phyloP scores from a whole-genome alignment of 2,113 vertebrate species.

The Poecilia latipinna region DNA sequence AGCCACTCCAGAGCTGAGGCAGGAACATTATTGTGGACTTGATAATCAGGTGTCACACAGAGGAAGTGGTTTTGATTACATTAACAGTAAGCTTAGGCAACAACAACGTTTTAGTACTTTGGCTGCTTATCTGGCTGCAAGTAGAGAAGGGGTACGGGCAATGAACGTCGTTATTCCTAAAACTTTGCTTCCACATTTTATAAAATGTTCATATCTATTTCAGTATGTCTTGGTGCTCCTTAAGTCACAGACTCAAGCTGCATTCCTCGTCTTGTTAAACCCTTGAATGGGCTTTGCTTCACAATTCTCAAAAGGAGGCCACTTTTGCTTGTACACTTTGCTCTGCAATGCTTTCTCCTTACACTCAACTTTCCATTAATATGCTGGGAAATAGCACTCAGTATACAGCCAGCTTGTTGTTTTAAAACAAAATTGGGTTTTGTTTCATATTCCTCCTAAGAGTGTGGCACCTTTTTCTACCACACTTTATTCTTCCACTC shows the following conservation, averaged over 20 bases:
- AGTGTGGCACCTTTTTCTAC: neutral
- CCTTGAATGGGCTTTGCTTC: too few relatives aligned
- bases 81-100: slow-evolving; percentile 48
- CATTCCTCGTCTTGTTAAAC: too few relatives aligned
- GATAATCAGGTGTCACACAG: slow-evolving; percentile 65
- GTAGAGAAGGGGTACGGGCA: too few relatives aligned
- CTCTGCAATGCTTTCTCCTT: neutral
- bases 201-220: too few relatives aligned
- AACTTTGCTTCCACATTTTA: too few relatives aligned
- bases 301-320: too few relatives aligned
- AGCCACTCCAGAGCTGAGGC: slow-evolving; percentile 34
- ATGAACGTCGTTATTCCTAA: too few relatives aligned
- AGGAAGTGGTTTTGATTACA: slow-evolving; percentile 66
- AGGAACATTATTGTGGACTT: slow-evolving; percentile 58
- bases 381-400: neutral
- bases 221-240: too few relatives aligned
- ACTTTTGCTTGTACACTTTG: neutral
- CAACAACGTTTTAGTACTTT: slow-evolving; percentile 43
- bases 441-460: neutral
- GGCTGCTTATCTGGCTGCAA: slow-evolving; percentile 30
- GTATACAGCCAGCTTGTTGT: neutral
- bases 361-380: neutral
- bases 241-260: too few relatives aligned
- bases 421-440: neutral
- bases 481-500: neutral